A percentile compares a stretch with the other conserved stretches of the same genome.
These are phyloP conservation scores for Rhegmatorhina hoffmannsi DNA, from an alignment of 2,113 vertebrate genomes.

Conservation along the genomic window DNA sequence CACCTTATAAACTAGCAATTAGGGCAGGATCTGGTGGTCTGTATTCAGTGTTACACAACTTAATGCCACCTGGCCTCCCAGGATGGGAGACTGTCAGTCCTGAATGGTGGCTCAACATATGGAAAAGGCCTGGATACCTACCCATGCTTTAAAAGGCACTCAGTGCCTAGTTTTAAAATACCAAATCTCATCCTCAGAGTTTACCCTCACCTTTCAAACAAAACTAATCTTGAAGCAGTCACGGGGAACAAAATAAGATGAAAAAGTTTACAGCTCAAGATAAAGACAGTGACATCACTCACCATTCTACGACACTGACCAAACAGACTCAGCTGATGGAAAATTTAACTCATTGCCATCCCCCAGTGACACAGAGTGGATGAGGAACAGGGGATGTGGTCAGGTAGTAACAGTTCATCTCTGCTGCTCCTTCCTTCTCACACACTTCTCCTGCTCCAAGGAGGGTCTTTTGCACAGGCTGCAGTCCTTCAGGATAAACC, in stretches of 20 bases:
- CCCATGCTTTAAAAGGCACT: neutral
- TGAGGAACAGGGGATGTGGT: neutral
- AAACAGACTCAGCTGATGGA: neutral
- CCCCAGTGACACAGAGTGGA: neutral
- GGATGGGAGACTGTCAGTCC: fast-evolving
- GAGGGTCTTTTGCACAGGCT: neutral
- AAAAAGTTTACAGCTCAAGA: neutral
- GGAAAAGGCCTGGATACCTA: neutral
- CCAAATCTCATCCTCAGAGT: neutral
- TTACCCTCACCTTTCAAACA: neutral
- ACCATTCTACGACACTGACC: neutral
- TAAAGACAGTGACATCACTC: neutral
- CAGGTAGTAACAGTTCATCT: neutral
- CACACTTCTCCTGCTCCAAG: neutral
- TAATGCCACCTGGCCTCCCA: neutral
- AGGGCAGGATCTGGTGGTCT: neutral
- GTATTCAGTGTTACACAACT: neutral
- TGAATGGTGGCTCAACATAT: neutral
- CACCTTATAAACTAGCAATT: neutral
- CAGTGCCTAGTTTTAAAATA: neutral
- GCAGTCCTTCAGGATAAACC: neutral
- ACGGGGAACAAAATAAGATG: neutral
- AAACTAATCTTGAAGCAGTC: neutral
- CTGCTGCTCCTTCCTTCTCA: neutral
- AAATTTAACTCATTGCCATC: neutral